These are phyloP conservation scores for Atlantisia rogersi DNA, from an alignment of 2,113 vertebrate genomes.

Conservation along the genomic window DNA sequence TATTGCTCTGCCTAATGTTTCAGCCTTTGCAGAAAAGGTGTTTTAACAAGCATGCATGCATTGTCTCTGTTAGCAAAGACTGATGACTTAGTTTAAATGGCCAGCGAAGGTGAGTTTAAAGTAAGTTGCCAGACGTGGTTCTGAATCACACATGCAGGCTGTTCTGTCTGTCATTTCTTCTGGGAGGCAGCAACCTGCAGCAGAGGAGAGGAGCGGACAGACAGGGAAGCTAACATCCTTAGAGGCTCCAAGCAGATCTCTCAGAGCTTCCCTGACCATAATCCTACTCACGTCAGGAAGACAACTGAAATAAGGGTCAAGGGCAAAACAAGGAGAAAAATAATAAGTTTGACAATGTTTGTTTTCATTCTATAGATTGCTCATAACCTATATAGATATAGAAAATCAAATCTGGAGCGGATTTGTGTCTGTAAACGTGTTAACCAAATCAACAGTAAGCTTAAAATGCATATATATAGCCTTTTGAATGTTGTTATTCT, in stretches of 20 bases:
- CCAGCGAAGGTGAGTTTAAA: neutral
- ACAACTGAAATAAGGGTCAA: neutral
- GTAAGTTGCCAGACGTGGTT: neutral
- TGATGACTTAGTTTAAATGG: neutral
- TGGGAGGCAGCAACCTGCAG: neutral
- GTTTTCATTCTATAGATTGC: neutral
- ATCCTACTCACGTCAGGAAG: neutral
- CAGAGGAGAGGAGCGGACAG: neutral
- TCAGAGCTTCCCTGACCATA: neutral
- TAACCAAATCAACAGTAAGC: neutral
- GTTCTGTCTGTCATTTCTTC: neutral
- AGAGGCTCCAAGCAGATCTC: neutral
- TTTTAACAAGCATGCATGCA: neutral
- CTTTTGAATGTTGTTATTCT: neutral
- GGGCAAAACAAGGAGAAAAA: neutral
- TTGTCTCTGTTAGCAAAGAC: neutral
- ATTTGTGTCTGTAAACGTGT: neutral
- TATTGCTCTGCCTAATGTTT: neutral
- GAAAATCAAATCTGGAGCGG: neutral
- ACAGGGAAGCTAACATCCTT: neutral
- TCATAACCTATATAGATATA: neutral
- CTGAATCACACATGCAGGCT: neutral
- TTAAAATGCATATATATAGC: no score
- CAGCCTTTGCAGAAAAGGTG: neutral
- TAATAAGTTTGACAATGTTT: neutral